These are phyloP conservation scores for Cossypha caffra DNA, from an alignment of 2,797 vertebrate genomes.

Conservation along the genomic window DNA sequence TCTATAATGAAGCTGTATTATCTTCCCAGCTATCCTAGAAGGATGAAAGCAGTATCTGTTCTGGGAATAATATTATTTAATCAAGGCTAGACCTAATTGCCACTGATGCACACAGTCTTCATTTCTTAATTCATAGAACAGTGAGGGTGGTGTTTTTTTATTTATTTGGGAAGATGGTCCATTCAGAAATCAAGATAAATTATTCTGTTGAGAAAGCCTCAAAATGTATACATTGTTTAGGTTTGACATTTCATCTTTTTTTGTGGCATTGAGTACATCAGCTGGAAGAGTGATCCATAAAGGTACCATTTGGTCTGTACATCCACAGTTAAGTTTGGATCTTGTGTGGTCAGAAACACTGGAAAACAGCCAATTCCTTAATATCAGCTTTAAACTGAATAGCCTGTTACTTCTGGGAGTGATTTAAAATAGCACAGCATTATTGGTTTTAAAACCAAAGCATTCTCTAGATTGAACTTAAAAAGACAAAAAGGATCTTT, in stretches of 20 bases:
- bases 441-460: background rate
- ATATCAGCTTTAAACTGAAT: background rate
- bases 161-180: background rate
- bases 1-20: background rate
- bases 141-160: background rate
- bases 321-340: background rate
- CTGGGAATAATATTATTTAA: background rate
- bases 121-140: background rate
- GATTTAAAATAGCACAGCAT: background rate
- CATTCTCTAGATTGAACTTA: background rate
- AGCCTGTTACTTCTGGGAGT: background rate
- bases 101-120: background rate
- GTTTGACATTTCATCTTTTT: background rate
- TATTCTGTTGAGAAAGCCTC: background rate
- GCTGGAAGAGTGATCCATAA: background rate
- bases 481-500: background rate
- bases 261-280: background rate
- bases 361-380: background rate
- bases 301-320: background rate
- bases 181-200: constrained; percentile 12
- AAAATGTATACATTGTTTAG: background rate
- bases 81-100: constrained; percentile 38
- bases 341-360: background rate
- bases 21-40: background rate
- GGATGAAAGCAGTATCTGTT: constrained; percentile 25